These are phyloP conservation scores for Natrix natrix DNA, from an alignment of 2,797 vertebrate genomes.

Conservation along the genomic window DNA sequence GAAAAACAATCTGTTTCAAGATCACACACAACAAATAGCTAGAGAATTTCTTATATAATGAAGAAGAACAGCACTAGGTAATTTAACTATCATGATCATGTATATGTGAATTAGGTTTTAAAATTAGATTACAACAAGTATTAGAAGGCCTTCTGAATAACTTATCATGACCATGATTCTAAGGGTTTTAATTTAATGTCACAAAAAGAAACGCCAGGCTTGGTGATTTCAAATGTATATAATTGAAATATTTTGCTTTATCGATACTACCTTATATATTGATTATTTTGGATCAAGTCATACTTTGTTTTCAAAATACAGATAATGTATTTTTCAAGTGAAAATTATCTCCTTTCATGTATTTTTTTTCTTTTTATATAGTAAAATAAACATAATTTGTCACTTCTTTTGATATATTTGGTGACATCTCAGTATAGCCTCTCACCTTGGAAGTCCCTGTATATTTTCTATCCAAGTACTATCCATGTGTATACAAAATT, in stretches of 20 bases:
- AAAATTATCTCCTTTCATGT: neutral
- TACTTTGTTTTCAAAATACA: neutral
- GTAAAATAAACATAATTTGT: neutral
- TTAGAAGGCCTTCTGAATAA: neutral
- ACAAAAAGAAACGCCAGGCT: neutral
- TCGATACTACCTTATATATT: neutral
- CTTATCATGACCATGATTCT: neutral
- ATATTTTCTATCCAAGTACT: neutral
- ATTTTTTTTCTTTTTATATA: neutral
- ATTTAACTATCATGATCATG: neutral
- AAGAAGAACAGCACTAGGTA: neutral
- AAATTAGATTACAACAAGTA: neutral
- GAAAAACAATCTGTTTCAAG: conserved; percentile 67
- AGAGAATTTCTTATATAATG: neutral
- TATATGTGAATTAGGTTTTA: neutral
- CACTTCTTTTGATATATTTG: neutral
- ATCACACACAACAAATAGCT: neutral
- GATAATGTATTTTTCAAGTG: neutral
- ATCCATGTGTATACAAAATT: neutral
- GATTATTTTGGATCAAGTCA: neutral
- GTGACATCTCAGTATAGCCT: neutral
- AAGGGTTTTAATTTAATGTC: neutral
- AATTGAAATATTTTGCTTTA: neutral
- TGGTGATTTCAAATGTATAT: neutral
- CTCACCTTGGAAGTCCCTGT: neutral